Base-by-base conservation (phyloP, 2,888 invertebrate species). In the Piscicola geometra region DNA sequence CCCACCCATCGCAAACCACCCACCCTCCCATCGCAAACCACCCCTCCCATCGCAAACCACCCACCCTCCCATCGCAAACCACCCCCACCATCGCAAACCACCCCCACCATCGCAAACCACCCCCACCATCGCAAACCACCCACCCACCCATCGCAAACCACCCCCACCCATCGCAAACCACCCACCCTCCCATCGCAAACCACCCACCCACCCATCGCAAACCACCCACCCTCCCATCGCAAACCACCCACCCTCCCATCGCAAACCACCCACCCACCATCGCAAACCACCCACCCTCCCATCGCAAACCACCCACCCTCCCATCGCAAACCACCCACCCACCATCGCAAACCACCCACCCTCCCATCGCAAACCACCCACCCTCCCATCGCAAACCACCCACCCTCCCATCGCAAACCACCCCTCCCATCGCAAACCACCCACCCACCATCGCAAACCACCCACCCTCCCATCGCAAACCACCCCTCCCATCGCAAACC, bases 401-500 rank as follows among this genome's bases (percentile, higher is more conserved):
- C 41, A 41, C 15, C 41, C 41, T n/a, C 5, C 41, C 41, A 41
- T 15, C 5, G 9, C 5, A 41, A 5, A 41, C 60, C 21, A 56
- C 60, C 60, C 50, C 9, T 21, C 50, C 50, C n/a, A 9, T 25
- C 3, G n/a, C 12, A 21, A 35, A 25, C 28, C 73, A 73, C 33
- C 73, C 73, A 52, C 64, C 56, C 18, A 73, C 18, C 36, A 60
- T 64, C 12, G 64, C 32, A n/a, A n/a, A n/a, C n/a, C n/a, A 56
- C 18, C 25, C 28, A 0, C 52, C 71, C 25, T 30, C 30, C 41
- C 47, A 50, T 52, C 52, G 9, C 21, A 3, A 64, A 36, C 18
- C n/a, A 41, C 21, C 9, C 21, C 25, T 5, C 28, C 18, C 12
- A 50, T 52, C 52, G 9, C 21, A 25, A 36, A 41, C 41, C 33